Evolutionary conservation across 2,888 invertebrate species (phyloP), one percentile per base, ranked within the genome.

Genomic region (Rhagonycha lutea): DNA sequence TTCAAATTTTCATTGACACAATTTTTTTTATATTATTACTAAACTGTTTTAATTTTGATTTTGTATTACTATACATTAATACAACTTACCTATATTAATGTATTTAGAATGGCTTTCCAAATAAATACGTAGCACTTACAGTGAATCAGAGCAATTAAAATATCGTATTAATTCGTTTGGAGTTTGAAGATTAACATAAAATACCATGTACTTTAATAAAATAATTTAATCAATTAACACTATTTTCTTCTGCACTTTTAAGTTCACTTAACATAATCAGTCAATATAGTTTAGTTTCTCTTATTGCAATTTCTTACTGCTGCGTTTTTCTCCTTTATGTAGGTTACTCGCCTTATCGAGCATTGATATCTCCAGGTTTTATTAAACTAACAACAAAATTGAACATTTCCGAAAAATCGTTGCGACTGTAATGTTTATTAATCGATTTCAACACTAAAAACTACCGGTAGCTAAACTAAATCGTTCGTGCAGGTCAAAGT

Each of bases 401-500:
- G 7, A n/a, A 65, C 8, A 24, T 14, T 65, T 26, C 24, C 7
- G 14, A 23, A 23, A 62, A 62, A 65, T 14, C 2, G 3, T n/a
- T 11, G n/a, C 63, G 63, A 65, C 12, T 24, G 14, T 23, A 65
- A 65, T 24, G 26, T 26, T 65, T 24, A 65, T 65, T 24, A 65
- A 65, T n/a, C 26, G 18, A 68, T 28, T 14, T 68, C 18, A 63
- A 63, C 24, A 23, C 24, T 63, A 11, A 63, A 18, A 14, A 67
- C 62, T 70, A 62, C 74, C 74, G 74, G 74, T 74, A 74, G 74
- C 74, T 24, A 75, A 74, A 75, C 63, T 28, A 61, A 68, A 32
- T 65, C 69, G 72, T 60, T 75, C 75, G 75, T 75, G 75, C 75
- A 69, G 75, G 72, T 72, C 75, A 72, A 62, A 23, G 63, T 72